Conservation (phyloP, 2,888 invertebrate genomes). For the Drosophila macrospina region DNA sequence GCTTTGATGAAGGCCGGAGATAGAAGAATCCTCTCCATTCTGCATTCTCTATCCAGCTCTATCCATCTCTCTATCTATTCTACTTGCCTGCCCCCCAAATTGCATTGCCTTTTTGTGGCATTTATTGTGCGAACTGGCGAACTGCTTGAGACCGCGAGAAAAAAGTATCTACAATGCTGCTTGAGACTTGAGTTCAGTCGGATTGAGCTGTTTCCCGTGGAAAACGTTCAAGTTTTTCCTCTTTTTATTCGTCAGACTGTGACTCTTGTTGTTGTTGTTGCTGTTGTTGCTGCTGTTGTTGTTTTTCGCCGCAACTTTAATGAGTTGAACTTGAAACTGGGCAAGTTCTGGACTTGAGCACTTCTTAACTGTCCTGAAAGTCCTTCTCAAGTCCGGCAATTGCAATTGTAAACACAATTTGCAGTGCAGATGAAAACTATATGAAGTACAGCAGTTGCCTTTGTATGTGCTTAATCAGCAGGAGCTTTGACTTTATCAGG, state of each 20-base stretch:
- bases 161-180: conserved; percentile 44
- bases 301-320: conserved; percentile 62
- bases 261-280: conserved; percentile 23
- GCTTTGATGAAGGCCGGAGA: conserved; percentile 62
- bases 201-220: conserved; percentile 32
- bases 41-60: too few species aligned
- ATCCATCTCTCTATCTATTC: neutral
- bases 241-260: conserved; percentile 2
- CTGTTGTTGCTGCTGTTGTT: too few species aligned
- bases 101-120: conserved; percentile 66
- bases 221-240: conserved; percentile 28
- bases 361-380: conserved; percentile 19
- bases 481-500: conserved; percentile 30
- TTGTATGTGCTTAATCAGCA: conserved; percentile 34
- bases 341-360: conserved; percentile 21
- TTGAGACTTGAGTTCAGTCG: conserved; percentile 32
- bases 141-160: conserved; percentile 40
- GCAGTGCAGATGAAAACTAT: conserved; percentile 36
- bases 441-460: conserved; percentile 3
- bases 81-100: conserved; percentile 5
- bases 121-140: conserved; percentile 60
- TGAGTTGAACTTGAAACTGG: conserved; percentile 59
- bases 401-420: conserved; percentile 60
- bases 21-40: conserved; percentile 27
- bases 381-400: conserved; percentile 32